Base-by-base conservation (phyloP, 2,888 invertebrate species). In the Calephelis perditalis region DNA sequence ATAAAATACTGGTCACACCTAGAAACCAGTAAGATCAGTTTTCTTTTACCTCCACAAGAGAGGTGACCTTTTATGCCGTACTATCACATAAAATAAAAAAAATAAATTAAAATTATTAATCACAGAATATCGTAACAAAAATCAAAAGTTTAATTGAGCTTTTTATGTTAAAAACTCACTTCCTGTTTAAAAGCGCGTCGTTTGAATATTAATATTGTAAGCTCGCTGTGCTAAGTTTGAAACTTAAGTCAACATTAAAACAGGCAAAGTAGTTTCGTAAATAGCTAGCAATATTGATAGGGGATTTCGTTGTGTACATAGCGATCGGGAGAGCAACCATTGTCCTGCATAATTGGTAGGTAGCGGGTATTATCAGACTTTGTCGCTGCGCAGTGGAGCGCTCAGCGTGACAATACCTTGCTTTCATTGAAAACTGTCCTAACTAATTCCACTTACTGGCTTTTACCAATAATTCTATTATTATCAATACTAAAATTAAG, bases 311-410 rank as follows among this genome's bases (percentile, higher is more conserved):
- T 63, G 63, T 70, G 70, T 71, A 67, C 68, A 68, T 67, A 67
- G 69, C 68, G 74, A 74, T 72, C 71, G 70, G 67, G 68, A 66
- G 68, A 71, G 73, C 62, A 73, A 72, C 77, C 73, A 74, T 84
- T 81, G 82, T 84, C 75, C 82, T 74, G 71, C 68, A 71, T 76
- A 77, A 80, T 79, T 77, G 74, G 71, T 73, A 72, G 73, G 72
- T 71, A 74, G 70, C 64, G 70, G 66, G 64, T 69, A 83, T 77
- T 81, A 82, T 77, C 73, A 75, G 70, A 77, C 74, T 77, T 80
- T 78, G 79, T 79, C 71, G 73, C 67, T 59, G 73, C 66, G 73
- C 78, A 74, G 65, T 68, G 52, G 56, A 58, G 47, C 52, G 36
- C 55, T 56, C 57, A 58, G 52, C 56, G 58, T 58, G 56, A 55